These are phyloP conservation scores for Ametastegia equiseti DNA, from an alignment of 2,888 invertebrate genomes.

Conservation along the genomic window DNA sequence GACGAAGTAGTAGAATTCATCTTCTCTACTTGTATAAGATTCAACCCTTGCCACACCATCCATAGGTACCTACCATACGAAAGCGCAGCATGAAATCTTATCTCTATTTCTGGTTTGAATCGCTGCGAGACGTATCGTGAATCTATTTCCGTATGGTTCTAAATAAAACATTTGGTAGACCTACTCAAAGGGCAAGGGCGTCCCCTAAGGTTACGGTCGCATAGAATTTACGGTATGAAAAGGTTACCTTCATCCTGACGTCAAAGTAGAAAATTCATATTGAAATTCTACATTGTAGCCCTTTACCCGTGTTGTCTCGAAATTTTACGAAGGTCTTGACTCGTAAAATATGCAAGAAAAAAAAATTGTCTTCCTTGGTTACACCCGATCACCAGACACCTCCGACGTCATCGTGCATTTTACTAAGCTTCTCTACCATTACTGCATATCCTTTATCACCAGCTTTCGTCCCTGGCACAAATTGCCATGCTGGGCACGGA, in stretches of 20 bases:
- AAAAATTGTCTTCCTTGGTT: not conserved
- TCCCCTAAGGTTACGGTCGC: not conserved
- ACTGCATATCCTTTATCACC: not conserved
- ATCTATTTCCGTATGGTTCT: not conserved
- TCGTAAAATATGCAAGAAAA: constrained; percentile 4
- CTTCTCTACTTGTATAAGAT: not conserved
- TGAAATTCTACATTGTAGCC: constrained; percentile 7
- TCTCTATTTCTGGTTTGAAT: not conserved
- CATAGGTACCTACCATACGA: no score
- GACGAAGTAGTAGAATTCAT: not conserved
- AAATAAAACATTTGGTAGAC: constrained; percentile 25
- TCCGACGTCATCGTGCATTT: not conserved
- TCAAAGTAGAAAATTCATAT: constrained; percentile 4
- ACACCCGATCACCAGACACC: not conserved
- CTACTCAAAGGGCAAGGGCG: not conserved
- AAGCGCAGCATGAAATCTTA: not conserved
- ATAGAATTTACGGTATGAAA: constrained; percentile 9
- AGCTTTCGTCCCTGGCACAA: not conserved
- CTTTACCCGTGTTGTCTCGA: not conserved
- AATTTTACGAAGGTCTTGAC: not conserved
- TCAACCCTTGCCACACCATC: not conserved
- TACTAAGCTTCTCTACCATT: not conserved
- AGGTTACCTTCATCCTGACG: not conserved
- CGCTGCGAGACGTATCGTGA: not conserved
- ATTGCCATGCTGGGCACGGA: not conserved